These are phyloP conservation scores for Aphis gossypii DNA, from an alignment of 1,140 invertebrate genomes.

Conservation along the genomic window DNA sequence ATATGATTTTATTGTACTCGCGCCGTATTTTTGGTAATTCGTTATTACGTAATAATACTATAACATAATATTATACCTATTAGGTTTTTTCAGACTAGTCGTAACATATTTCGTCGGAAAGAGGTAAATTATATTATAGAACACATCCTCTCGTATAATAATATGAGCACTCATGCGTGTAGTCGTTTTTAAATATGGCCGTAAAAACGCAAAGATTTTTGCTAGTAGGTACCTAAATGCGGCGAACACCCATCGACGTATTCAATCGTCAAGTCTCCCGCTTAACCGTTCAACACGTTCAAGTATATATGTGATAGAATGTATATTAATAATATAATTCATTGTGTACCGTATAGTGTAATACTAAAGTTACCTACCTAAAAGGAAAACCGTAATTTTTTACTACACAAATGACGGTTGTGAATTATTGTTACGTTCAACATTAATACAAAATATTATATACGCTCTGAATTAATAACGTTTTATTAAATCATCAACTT, in stretches of 20 bases:
- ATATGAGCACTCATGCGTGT: background rate
- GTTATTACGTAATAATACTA: background rate
- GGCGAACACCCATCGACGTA: background rate
- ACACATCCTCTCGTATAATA: background rate
- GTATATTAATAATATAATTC: background rate
- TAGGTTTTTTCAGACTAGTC: background rate
- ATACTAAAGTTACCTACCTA: too few species aligned
- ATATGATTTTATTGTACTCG: background rate
- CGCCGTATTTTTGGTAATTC: background rate
- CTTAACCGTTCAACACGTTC: background rate
- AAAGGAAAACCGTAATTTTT: background rate
- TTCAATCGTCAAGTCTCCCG: background rate
- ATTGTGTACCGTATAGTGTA: too few species aligned
- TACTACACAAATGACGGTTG: background rate
- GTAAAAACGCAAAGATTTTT: background rate
- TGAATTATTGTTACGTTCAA: background rate
- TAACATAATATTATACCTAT: background rate
- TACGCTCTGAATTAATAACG: constrained; percentile 5
- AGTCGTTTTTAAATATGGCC: background rate
- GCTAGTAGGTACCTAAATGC: background rate
- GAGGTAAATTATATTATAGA: background rate
- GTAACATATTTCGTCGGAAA: background rate
- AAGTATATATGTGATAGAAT: background rate
- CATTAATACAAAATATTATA: background rate
- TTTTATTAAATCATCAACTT: constrained; percentile 43